Base-by-base conservation (phyloP, 2,113 vertebrate genomes). In the Chiloscyllium plagiosum region DNA sequence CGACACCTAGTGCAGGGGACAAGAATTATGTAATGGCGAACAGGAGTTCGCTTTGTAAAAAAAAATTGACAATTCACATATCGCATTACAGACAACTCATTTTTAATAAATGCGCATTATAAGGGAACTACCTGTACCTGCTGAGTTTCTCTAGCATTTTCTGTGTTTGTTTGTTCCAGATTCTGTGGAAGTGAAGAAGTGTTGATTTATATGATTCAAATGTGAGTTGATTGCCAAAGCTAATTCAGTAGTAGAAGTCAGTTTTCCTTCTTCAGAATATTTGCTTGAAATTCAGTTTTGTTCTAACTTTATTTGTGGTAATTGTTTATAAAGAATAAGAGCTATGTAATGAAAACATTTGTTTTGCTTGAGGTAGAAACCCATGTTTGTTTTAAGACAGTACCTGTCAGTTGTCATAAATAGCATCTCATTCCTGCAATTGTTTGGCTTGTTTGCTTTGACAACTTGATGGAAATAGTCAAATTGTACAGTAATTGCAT, bases 401-500 rank as follows among this genome's bases (percentile, higher is more conserved):
- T 52, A 26, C 26, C 52, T 87, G 52, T 87, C 26, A 20, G 10
- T 87, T 87, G 85, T 52, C 42, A 47, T 52, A 78, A 26, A 50
- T 87, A 20, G 26, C 47, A 47, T 87, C 22, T 87, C 85, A 87
- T 87, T 87, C 19, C 42, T 87, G 19, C 47, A 87, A 52, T 87
- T 87, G 22, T 87, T 22, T 87, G 85, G 85, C 42, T 52, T 52
- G 50, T 87, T 52, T 87, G 85, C 85, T 87, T 52, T 50, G 42
- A 52, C 47, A 87, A 87, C 85, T 52, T 50, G 85, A 50, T 87
- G 52, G 85, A 87, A 87, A 87, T 20, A 29, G n/a, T 47, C 85
- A 87, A 87, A 87, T 87, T 52, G 85, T n/a, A n/a, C 76, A 78
- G 29, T 87, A 56, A 87, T 87, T 52, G 85, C 20, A 22, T 87